Evolutionary conservation across 2,797 vertebrate genomes (phyloP), one percentile per base, ranked within the genome.

Genomic region (Buceros bicornis): DNA sequence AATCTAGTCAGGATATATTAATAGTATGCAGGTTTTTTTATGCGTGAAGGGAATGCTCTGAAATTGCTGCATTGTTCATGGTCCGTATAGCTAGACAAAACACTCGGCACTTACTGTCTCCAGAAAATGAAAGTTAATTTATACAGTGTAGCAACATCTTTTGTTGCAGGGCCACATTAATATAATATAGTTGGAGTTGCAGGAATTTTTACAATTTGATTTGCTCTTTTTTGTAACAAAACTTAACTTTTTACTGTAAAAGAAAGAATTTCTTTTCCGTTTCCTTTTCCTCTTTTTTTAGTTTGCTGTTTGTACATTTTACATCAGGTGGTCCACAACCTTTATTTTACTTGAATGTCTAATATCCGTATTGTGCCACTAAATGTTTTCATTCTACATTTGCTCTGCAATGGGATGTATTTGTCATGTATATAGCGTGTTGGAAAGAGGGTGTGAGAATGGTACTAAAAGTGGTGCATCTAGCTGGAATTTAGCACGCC

Each of bases 1-100:
- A 97, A 97, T 97, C 92, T 97, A 96, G 95, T 97, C 96, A 95
- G 76, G 83, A 96, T 96, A 94, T 97, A 97, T 97, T 96, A 97
- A 96, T 94, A 95, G 91, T 89, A 69, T 96, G 93, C 77, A 95
- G 90, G 48, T 7, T 40, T 24, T 24, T 85, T 83, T 92, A 54
- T 96, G 79, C 14, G 16, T 95, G 90, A 95, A 96, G 88, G 69
- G 81, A 96, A 95, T 82, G 82, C 54, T 94, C 65, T 95, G 88
- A 94, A 94, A 97, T 96, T 56, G 83, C 91, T 93, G 29, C 80
- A 57, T 83, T 94, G 93, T 97, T 97, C 94, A 18, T 95, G 64
- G 79, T 78, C 80, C 82, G 60, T 95, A 78, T 67, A 93, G 81
- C 92, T 80, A 96, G 93, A 97, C 93, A 96, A 97, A 97, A 94